Evolutionary conservation across 2,113 vertebrate species (phyloP), one percentile per base, ranked within the genome.

Genomic region (Tetraodon nigroviridis): DNA sequence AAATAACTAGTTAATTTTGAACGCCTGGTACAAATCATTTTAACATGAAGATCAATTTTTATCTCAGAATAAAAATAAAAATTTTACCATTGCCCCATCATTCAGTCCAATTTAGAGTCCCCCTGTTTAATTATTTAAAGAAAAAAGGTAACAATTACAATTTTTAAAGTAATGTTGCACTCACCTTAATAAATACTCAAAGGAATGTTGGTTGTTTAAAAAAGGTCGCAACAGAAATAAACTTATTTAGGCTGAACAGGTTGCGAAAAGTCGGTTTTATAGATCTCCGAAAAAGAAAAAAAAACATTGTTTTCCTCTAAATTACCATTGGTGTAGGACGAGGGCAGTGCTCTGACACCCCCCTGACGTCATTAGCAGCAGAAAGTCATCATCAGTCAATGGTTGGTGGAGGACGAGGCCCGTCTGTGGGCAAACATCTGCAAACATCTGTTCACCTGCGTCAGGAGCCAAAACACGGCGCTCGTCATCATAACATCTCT

Each of bases 321-420:
- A 47, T 40, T 77, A 79, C 80, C 65, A 98, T 98, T 98, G 96
- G 96, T 78, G 83, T 76, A 88, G 56, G 64, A 52, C 52, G 79
- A 90, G 87, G 91, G 88, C 54, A 82, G 92, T 73, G 55, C 85
- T 81, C 58, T 48, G 37, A 87, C 89, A 87, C 88, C 87, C 88
- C 87, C 53, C 58, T 87, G 83, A 84, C 84, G 78, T 83, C 81
- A 89, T 66, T 70, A 66, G 69, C 57, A 70, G 76, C 51, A 85
- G 64, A 58, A 51, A 41, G 16, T n/a, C 7, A 52, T 13, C 50
- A n/a, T 32, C 3, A 19, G 51, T 47, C 55, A 54, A 40, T 71
- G 45, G 56, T 12, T n/a, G 13, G 45, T 0, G 20, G 15, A 14
- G 40, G 40, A 6, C 18, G 16, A 47, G 15, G 15, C n/a, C n/a